Percentiles rank a stretch among this genome's conserved stretches.
phyloP scores from a whole-genome alignment of 2,797 vertebrate species.

The Hybognathus amarus region DNA sequence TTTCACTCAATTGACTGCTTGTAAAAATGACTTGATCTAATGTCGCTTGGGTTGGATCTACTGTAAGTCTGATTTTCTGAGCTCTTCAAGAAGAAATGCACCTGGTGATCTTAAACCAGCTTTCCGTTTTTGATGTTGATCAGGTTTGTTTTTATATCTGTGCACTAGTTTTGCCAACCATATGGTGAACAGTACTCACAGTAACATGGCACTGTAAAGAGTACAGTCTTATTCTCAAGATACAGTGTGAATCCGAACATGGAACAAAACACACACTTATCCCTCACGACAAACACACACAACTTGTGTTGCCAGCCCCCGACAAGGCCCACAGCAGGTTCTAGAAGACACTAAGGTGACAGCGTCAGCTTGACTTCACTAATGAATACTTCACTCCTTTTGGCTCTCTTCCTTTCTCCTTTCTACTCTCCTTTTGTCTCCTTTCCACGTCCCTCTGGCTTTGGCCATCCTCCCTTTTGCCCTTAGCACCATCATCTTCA shows the following conservation, averaged over 20 bases:
- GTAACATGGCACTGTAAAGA: neutral
- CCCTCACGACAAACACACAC: conserved; percentile 4
- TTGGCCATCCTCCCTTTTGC: conserved; percentile 66
- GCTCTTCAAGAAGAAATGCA: neutral
- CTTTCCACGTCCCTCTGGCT: conserved; percentile 31
- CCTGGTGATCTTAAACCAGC: neutral
- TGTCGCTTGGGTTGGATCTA: too few species aligned
- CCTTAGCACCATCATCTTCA: conserved; percentile 76
- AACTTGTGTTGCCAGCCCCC: conserved; percentile 37
- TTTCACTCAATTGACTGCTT: neutral
- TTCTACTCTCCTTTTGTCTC: conserved; percentile 42
- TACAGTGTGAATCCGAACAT: conserved; percentile 59
- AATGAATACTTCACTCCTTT: conserved; percentile 83
- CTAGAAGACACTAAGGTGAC: conserved; percentile 74
- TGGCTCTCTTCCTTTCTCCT: conserved; percentile 72
- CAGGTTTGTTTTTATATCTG: neutral
- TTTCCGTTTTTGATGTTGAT: neutral
- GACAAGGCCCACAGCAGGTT: conserved; percentile 58
- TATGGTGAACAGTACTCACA: neutral
- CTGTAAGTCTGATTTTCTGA: neutral
- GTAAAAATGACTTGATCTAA: neutral
- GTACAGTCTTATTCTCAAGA: neutral
- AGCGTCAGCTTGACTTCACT: conserved; percentile 83
- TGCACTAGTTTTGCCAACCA: neutral
- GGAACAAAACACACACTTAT: conserved; percentile 34